These are phyloP conservation scores for Cryptoblepharus egeriae DNA, from an alignment of 2,797 vertebrate genomes.

Conservation along the genomic window DNA sequence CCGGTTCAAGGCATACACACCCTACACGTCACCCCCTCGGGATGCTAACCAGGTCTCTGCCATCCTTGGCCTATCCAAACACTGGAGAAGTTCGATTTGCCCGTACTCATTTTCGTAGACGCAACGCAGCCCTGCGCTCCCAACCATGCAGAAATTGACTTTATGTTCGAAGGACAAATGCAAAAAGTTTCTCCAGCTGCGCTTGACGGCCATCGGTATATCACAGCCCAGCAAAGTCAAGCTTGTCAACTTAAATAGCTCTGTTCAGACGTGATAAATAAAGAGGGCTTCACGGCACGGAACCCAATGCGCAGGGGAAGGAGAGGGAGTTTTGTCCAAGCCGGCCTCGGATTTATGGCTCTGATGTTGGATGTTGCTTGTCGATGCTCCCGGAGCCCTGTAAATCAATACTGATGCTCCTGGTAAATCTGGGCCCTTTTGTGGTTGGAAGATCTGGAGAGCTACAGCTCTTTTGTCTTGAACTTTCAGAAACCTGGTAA, in stretches of 20 bases:
- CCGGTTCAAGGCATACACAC: neutral
- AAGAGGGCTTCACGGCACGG: slow-evolving; percentile 43
- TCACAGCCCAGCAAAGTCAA: slow-evolving; percentile 61
- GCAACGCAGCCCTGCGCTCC: slow-evolving; percentile 35
- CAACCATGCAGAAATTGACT: slow-evolving; percentile 67
- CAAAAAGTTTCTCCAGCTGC: slow-evolving; percentile 57
- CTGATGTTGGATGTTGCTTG: slow-evolving; percentile 47
- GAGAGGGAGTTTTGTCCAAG: slow-evolving; percentile 14
- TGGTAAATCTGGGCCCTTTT: slow-evolving; percentile 30
- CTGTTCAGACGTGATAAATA: slow-evolving; percentile 70
- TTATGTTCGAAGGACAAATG: slow-evolving; percentile 74
- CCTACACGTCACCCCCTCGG: neutral
- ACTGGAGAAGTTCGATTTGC: neutral
- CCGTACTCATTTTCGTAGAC: slow-evolving; percentile 19
- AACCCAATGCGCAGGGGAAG: slow-evolving; percentile 51
- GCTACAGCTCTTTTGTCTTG: neutral
- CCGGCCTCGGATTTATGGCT: slow-evolving; percentile 65
- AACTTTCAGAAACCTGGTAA: neutral
- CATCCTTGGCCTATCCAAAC: neutral
- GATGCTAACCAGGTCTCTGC: neutral
- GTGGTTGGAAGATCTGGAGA: slow-evolving; percentile 34
- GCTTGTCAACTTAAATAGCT: slow-evolving; percentile 67
- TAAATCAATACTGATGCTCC: slow-evolving; percentile 59
- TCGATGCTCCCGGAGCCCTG: slow-evolving; percentile 66
- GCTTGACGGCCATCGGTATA: slow-evolving; percentile 60